Evolutionary conservation across 2,888 invertebrate genomes (phyloP), one percentile per base, ranked within the genome.

Genomic region (Griposia aprilina): DNA sequence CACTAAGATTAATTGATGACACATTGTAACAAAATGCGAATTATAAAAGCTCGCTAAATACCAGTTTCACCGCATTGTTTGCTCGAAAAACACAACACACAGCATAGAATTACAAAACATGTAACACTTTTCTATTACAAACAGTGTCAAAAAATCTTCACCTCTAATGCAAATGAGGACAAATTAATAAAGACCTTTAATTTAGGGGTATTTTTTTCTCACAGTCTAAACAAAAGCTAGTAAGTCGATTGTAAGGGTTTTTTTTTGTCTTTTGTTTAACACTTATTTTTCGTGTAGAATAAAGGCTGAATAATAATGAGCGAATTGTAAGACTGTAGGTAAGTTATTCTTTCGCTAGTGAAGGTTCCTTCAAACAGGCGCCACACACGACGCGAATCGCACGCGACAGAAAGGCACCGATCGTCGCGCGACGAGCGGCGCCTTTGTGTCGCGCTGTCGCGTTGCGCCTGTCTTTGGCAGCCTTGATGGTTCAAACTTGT

Each of bases 181-280:
- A 87, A 91, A 89, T 88, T 87, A 89, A 86, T 85, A 88, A 81
- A 65, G 62, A 74, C 55, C 60, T 79, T 80, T 93, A 92, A 94
- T 93, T 90, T 88, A 79, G 91, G 92, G 93, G 89, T 92, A 90
- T 81, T 90, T 92, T 76, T 93, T 94, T 94, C 94, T 92, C 93
- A 94, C 94, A 93, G 92, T 92, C 90, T 85, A 94, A 93, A 94
- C 93, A 94, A 93, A 93, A 90, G 91, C 90, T 91, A 86, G 88
- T 68, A 81, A 83, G 81, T 83, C 52, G 57, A 88, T 89, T 79
- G 76, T 72, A 69, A 76, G 78, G 83, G 77, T 87, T 80, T 85
- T 87, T 80, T 85, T 76, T 79, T 73, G 73, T 70, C 71, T 77
- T 70, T 86, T 87, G 84, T 87, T 78, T 85, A 86, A 83, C 83